Base-by-base conservation (phyloP, 2,888 invertebrate genomes). In the Isoperla grammatica region DNA sequence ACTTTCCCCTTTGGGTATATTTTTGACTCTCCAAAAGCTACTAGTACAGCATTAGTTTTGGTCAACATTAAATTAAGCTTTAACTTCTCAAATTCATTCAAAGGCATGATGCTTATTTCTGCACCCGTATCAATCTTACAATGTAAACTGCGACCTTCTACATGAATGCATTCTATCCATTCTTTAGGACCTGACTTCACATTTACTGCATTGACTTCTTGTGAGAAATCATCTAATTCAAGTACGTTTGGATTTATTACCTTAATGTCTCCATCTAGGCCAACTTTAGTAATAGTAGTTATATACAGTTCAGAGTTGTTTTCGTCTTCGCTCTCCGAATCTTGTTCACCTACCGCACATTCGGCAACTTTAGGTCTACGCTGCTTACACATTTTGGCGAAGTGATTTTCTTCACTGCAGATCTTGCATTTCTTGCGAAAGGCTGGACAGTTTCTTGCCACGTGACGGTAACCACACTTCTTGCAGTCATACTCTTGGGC, bases 41-140 rank as follows among this genome's bases (percentile, higher is more conserved):
- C 29, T 29, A 29, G 29, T 8, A 29, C 8, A 6, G 29, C 29
- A 29, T 29, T 29, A 29, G 29, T 29, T 29, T 29, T 29, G 4
- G 8, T 8, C 29, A 29, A 29, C 8, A 8, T 6, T 29, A 29
- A 4, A 15, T n/a, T 12, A 8, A 39, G 13, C 4, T 13, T 20
- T 1, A 54, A 19, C 9, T 54, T 29, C 15, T 13, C 19, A 2
- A 37, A 37, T 8, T 39, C 40, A n/a, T n/a, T 3, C 13, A 29
- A n/a, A 2, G 6, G 1, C 5, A 54, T n/a, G 12, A 54, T 22
- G 8, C 40, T 54, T 29, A 54, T 35, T 37, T 53, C 53, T n/a
- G 29, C 29, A 12, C 35, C 53, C 17, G 53, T 29, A 11, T 53
- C 53, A n/a, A 53, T 29, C 29, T 53, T 53, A 23, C 29, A 50